phyloP scores from a whole-genome alignment of 2,113 vertebrate species.

The Lutjanus erythropterus region DNA sequence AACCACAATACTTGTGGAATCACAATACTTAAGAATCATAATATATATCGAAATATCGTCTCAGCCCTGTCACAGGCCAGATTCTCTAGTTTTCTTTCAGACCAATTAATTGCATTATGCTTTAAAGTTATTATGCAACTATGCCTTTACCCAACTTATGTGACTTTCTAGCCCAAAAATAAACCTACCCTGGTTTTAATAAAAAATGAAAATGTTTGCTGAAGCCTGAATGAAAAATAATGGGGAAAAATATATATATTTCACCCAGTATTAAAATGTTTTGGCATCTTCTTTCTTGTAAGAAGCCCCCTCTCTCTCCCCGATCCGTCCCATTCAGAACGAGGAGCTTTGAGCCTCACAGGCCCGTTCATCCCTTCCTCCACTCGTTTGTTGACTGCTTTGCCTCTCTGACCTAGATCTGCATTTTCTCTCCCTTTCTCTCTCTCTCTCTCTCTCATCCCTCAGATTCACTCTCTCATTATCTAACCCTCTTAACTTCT shows the following conservation, averaged over 20 bases:
- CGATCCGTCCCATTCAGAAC: slow-evolving; percentile 56
- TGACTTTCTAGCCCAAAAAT: too few species aligned
- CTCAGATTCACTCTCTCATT: slow-evolving; percentile 66
- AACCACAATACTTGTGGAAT: too few species aligned
- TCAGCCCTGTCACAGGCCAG: too few species aligned
- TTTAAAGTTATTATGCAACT: too few species aligned
- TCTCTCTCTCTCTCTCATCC: slow-evolving; percentile 34
- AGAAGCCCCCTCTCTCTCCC: slow-evolving; percentile 25
- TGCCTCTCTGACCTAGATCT: slow-evolving; percentile 81
- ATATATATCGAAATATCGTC: too few species aligned
- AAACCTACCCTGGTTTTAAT: too few species aligned
- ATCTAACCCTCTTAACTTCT: slow-evolving; percentile 74
- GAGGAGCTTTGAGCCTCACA: slow-evolving; percentile 48
- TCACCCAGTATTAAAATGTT: not conserved
- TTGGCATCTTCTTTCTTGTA: slow-evolving; percentile 16
- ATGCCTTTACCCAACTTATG: too few species aligned
- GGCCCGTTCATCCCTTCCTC: slow-evolving; percentile 65
- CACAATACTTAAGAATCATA: too few species aligned
- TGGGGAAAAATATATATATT: slow-evolving; percentile 1
- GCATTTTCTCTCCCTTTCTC: slow-evolving; percentile 24
- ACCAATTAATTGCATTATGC: too few species aligned
- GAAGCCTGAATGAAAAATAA: not conserved
- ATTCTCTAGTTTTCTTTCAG: too few species aligned
- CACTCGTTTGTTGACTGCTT: slow-evolving; percentile 64
- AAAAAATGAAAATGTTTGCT: slow-evolving; percentile 1